Base-by-base conservation (phyloP, 2,888 invertebrate species). In the Apotomis capreana region DNA sequence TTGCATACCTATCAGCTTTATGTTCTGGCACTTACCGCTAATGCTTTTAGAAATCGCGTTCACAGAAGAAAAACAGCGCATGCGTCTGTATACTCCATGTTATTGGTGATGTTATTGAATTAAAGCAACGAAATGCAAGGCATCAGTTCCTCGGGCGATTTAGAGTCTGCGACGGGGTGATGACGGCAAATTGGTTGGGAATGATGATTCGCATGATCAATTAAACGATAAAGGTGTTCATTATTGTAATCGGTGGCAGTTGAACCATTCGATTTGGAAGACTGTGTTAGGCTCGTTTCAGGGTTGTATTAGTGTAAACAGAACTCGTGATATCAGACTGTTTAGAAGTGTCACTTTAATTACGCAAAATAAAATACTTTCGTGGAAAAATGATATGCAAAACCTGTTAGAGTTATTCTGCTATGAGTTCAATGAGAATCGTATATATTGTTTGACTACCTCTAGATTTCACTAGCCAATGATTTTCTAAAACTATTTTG, bases 1-100 rank as follows among this genome's bases (percentile, higher is more conserved):
- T 90, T 84, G 90, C 89, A 88, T 89, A 89, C 89, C 90, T 89
- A 90, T 91, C 90, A 90, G 88, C 89, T 91, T 91, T 90, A 91
- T 91, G 90, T 88, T 86, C 88, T 82, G 85, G 82, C 90, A 89
- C 89, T 91, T 89, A 84, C 83, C 81, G 84, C 83, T 89, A 90
- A 91, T 90, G 91, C 84, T 83, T 87, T 83, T 86, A 86, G 89
- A 87, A 90, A 65, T 65, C 57, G 54, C 26, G 54, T 6, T 26
- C 4, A 13, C 5, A 44, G 46, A n/a, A 54, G 44, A 46, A 55
- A 40, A 65, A 65, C 55, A 12, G 26, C 65, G n/a, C 57, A 65
- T 64, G 40, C 4, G n/a, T 15, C 55, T 36, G 26, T 12, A 8
- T 4, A 0, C 12, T 12, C n/a, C 26, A 54, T 57, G n/a, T 26